Percentiles rank a stretch among this genome's conserved stretches.
phyloP scores from a whole-genome alignment of 1,140 invertebrate species.

The Ectropis grisescens region DNA sequence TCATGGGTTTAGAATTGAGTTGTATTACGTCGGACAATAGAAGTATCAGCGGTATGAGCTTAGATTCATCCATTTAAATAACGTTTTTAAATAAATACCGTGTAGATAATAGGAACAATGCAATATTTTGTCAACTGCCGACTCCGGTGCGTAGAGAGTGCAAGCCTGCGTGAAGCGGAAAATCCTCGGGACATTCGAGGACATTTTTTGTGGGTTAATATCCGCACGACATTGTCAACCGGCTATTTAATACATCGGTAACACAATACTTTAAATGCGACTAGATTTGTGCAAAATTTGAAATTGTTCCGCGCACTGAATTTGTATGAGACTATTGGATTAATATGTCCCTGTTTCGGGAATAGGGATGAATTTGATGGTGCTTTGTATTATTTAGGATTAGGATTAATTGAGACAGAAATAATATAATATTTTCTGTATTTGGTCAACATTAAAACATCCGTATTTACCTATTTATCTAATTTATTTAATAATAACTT shows the following conservation, averaged over 20 bases:
- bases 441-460: no score
- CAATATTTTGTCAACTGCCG: conserved; percentile 70
- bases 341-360: conserved; percentile 32
- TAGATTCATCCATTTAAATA: conserved; percentile 70
- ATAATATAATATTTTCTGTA: no score
- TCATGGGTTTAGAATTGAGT: conserved; percentile 20
- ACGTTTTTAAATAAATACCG: conserved; percentile 70
- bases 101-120: conserved; percentile 67
- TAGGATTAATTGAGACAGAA: no score
- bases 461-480: no score
- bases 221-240: conserved; percentile 68
- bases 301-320: conserved; percentile 58
- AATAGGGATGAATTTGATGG: no score
- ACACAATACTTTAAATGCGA: conserved; percentile 66
- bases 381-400: no score
- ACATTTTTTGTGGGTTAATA: conserved; percentile 68
- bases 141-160: conserved; percentile 50
- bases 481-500: no score
- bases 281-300: conserved; percentile 68
- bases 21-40: conserved; percentile 56
- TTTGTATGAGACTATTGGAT: conserved; percentile 53
- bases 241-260: conserved; percentile 68
- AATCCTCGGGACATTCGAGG: conserved; percentile 68
- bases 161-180: conserved; percentile 67
- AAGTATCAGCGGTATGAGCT: conserved; percentile 51